Evolutionary conservation across 2,888 invertebrate genomes (phyloP), one percentile per base, ranked within the genome.

Genomic region (Platypus cylindrus): DNA sequence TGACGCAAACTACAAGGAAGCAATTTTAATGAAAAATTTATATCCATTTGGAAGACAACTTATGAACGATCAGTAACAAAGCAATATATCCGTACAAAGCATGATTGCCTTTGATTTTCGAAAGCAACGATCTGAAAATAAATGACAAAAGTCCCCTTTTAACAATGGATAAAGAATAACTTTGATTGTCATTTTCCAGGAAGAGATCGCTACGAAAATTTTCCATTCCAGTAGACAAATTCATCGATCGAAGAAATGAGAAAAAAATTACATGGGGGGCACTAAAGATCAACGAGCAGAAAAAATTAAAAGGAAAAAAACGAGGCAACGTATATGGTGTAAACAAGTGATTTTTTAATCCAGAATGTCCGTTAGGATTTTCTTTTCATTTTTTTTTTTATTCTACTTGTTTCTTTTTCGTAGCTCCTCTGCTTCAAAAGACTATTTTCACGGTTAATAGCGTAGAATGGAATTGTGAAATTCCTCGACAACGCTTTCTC

Each of bases 401-500:
- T n/a, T n/a, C n/a, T n/a, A n/a, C n/a, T n/a, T n/a, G n/a, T n/a
- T n/a, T n/a, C n/a, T n/a, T n/a, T n/a, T n/a, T n/a, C n/a, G n/a
- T n/a, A n/a, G n/a, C n/a, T n/a, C n/a, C n/a, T n/a, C n/a, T n/a
- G n/a, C n/a, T n/a, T n/a, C n/a, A 15, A 29, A 30, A 30, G n/a
- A 7, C 14, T 12, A 20, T 30, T 30, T 30, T 30, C 13, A 22
- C 30, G 30, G 30, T 30, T 22, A 17, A 26, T 30, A 30, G 30
- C 17, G 22, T 22, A 22, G 30, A 30, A 22, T 30, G 22, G 15
- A 30, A 30, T 30, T 24, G 36, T 31, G 40, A 32, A 46, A 45
- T 48, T 47, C 47, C 44, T 46, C 41, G 44, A 42, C 46, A 46
- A 38, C 47, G 42, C 47, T 40, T 45, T 43, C 46, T 50, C 50